Percentiles rank a stretch among this genome's conserved stretches.
Evolutionary conservation across 2,797 vertebrate species (phyloP).

Genomic region (Rhadinocentrus ornatus): DNA sequence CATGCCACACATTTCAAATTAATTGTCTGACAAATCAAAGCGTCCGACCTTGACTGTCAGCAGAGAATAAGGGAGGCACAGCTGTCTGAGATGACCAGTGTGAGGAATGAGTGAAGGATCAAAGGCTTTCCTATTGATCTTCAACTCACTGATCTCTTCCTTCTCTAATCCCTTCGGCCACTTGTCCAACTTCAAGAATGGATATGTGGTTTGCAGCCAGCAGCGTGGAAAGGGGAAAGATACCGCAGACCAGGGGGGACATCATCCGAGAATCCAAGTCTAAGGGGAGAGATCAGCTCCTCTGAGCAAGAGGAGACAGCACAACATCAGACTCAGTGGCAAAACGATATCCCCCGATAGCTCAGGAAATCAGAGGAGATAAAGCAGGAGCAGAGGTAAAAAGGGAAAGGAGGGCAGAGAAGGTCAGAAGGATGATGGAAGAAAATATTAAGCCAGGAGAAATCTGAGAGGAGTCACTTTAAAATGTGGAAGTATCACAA

Average conservation of each 20-base stretch:
- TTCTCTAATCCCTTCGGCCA: slow-evolving; percentile 46
- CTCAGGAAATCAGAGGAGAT: slow-evolving; percentile 67
- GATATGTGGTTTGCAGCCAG: slow-evolving; percentile 45
- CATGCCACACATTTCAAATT: neutral
- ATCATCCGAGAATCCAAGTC: slow-evolving; percentile 56
- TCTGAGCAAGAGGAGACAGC: slow-evolving; percentile 32
- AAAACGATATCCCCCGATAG: slow-evolving; percentile 58
- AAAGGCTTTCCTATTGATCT: slow-evolving; percentile 71
- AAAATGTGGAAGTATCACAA: slow-evolving; percentile 8
- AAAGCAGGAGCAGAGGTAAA: slow-evolving; percentile 31
- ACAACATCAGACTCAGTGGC: slow-evolving; percentile 40
- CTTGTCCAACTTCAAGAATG: slow-evolving; percentile 41
- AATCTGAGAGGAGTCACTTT: neutral
- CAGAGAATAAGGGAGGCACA: slow-evolving; percentile 17
- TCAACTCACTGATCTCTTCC: slow-evolving; percentile 54
- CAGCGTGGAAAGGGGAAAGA: slow-evolving; percentile 23
- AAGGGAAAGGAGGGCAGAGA: slow-evolving; percentile 12
- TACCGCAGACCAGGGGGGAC: slow-evolving; percentile 37
- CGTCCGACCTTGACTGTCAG: neutral
- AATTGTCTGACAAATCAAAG: slow-evolving; percentile 10
- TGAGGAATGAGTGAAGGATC: slow-evolving; percentile 58
- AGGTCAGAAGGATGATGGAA: slow-evolving; percentile 1
- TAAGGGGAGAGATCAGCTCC: slow-evolving; percentile 68
- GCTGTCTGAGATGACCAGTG: slow-evolving; percentile 40
- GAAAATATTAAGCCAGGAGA: neutral